Evolutionary conservation across 2,113 vertebrate genomes (phyloP).

Genomic region (Blennius ocellaris): DNA sequence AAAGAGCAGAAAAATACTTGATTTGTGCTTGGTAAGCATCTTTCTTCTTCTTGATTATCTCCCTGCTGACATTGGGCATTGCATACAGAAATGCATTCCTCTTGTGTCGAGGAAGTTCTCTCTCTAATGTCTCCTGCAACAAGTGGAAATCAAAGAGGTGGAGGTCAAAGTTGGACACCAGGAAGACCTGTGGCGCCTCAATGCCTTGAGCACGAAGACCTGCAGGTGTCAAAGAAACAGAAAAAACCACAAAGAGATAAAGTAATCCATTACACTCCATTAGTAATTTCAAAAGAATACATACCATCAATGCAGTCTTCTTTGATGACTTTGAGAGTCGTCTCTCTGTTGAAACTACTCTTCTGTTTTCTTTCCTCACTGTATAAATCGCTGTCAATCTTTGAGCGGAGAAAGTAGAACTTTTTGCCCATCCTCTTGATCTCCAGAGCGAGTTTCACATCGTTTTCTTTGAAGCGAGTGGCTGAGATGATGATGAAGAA

Average conservation of each 20-base stretch:
- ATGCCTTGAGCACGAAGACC: not conserved
- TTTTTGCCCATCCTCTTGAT: conserved; percentile 42
- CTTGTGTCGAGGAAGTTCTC: conserved; percentile 44
- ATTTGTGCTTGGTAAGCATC: not conserved
- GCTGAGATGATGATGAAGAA: conserved; percentile 57
- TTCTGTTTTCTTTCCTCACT: not conserved
- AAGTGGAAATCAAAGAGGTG: conserved; percentile 17
- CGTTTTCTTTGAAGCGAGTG: conserved; percentile 43
- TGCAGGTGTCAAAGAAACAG: not conserved
- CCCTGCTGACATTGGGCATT: not conserved
- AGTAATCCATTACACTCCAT: too few relatives aligned
- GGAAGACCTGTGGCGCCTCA: conserved; percentile 30
- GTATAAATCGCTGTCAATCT: conserved; percentile 6
- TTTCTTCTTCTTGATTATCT: conserved; percentile 34
- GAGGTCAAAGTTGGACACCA: conserved; percentile 15
- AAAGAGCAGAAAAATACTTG: fast-evolving
- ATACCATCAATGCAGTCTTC: conserved; percentile 10
- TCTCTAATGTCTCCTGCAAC: conserved; percentile 3
- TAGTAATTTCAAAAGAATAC: not conserved
- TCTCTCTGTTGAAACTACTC: not conserved
- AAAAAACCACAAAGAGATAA: too few relatives aligned
- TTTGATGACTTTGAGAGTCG: not conserved
- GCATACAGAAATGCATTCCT: not conserved
- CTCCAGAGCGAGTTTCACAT: conserved; percentile 26
- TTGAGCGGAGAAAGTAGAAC: conserved; percentile 61